Conservation (phyloP, 1,140 invertebrate species). For the Mesaphorura yosii region DNA sequence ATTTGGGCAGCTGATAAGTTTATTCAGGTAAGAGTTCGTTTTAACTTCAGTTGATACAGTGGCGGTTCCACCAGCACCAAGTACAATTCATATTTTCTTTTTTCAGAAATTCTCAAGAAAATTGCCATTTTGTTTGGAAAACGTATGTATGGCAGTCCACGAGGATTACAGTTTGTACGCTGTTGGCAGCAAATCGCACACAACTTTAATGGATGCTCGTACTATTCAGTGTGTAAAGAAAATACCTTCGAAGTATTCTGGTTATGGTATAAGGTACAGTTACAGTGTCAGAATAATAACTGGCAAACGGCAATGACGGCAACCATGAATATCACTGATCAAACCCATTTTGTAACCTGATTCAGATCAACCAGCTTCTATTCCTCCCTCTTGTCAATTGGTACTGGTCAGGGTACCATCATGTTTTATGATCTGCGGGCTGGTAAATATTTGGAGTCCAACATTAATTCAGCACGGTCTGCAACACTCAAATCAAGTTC, state of each 20-base stretch:
- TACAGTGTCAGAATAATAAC: neutral
- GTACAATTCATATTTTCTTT: no score
- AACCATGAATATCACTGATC: slow-evolving; percentile 43
- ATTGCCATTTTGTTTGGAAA: slow-evolving; percentile 77
- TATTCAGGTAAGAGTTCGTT: slow-evolving; percentile 48
- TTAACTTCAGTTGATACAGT: no score
- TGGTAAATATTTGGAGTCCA: slow-evolving; percentile 80
- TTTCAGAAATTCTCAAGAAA: slow-evolving; percentile 68
- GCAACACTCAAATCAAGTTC: slow-evolving; percentile 69
- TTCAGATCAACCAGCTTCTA: slow-evolving; percentile 83
- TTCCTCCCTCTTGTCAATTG: slow-evolving; percentile 78
- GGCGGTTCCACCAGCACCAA: no score
- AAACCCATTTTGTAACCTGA: no score
- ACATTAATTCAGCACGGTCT: slow-evolving; percentile 72
- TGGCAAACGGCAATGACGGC: neutral
- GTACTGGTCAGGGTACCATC: slow-evolving; percentile 78
- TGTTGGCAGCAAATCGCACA: slow-evolving; percentile 85
- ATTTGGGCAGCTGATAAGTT: slow-evolving; percentile 81
- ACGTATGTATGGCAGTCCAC: slow-evolving; percentile 80
- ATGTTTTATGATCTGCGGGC: slow-evolving; percentile 86
- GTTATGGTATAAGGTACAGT: no score
- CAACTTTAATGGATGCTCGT: slow-evolving; percentile 73
- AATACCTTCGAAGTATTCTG: slow-evolving; percentile 62
- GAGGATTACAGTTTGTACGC: slow-evolving; percentile 69
- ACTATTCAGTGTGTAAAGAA: slow-evolving; percentile 62